phyloP scores from a whole-genome alignment of 2,113 vertebrate genomes.

The Micronycteris hirsuta region DNA sequence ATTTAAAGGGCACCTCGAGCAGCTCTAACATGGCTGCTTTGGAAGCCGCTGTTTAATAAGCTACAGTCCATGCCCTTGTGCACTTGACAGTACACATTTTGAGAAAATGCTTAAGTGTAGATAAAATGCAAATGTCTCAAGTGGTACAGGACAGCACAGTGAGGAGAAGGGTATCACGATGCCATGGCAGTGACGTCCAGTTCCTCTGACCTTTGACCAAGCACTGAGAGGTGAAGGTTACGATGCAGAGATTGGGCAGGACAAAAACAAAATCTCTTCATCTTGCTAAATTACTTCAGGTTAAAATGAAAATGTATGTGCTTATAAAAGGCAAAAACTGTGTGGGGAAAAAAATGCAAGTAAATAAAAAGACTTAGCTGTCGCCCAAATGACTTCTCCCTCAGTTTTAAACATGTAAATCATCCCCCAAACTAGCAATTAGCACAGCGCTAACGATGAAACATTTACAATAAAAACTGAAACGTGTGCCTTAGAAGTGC shows the following conservation, averaged over 20 bases:
- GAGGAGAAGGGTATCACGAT: not conserved
- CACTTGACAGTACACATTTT: not conserved
- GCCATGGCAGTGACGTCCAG: not conserved
- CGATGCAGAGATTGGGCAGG: not conserved
- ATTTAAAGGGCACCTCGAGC: not conserved
- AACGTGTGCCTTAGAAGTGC: not conserved
- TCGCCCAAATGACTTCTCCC: slow-evolving; percentile 27
- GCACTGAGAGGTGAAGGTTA: not conserved
- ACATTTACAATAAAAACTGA: slow-evolving; percentile 48
- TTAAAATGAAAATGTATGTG: not conserved
- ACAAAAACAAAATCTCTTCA: not conserved
- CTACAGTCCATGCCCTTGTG: not conserved
- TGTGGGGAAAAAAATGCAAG: not conserved
- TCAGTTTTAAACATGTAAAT: slow-evolving; percentile 31
- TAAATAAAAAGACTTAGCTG: slow-evolving; percentile 10
- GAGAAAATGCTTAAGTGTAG: not conserved
- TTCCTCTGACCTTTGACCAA: not conserved
- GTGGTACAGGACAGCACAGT: not conserved
- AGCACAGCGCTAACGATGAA: slow-evolving; percentile 22
- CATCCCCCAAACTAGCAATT: slow-evolving; percentile 48
- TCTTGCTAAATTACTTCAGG: not conserved
- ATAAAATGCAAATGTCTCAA: not conserved
- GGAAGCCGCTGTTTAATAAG: not conserved
- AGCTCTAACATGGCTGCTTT: not conserved
- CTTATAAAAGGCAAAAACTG: slow-evolving; percentile 8